Evolutionary conservation across 2,888 invertebrate genomes (phyloP).

Genomic region (Pteria penguin): DNA sequence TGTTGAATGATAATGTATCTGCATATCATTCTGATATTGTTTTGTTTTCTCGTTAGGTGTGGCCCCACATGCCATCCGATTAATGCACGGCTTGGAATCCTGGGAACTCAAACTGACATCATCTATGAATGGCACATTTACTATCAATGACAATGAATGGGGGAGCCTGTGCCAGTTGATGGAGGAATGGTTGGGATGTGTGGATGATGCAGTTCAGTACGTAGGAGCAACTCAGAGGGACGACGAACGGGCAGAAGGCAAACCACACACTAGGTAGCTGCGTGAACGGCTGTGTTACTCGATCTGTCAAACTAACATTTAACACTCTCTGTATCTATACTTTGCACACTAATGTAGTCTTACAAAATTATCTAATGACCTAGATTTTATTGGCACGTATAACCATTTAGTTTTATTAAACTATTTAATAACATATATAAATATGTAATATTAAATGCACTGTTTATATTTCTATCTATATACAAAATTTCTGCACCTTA

Average conservation of each 20-base stretch:
- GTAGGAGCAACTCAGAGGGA: constrained; percentile 74
- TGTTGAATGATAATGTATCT: neutral
- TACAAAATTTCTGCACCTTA: no score
- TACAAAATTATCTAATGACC: neutral
- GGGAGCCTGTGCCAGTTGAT: constrained; percentile 69
- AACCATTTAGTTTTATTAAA: no score
- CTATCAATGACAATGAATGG: constrained; percentile 77
- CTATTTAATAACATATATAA: no score
- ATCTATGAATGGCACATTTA: constrained; percentile 60
- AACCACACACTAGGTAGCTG: constrained; percentile 69
- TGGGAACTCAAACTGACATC: constrained; percentile 75
- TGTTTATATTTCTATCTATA: no score
- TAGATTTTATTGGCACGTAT: no score
- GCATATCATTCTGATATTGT: neutral
- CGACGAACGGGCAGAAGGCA: constrained; percentile 67
- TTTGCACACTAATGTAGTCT: neutral
- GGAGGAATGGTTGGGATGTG: constrained; percentile 76
- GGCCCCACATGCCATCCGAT: constrained; percentile 74
- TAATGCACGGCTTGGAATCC: constrained; percentile 74
- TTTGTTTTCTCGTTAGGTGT: constrained; percentile 61
- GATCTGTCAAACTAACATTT: constrained; percentile 11
- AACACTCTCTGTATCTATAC: constrained; percentile 3
- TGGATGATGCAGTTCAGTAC: constrained; percentile 68
- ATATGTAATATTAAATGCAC: no score
- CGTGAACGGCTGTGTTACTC: constrained; percentile 18